phyloP scores from a whole-genome alignment of 2,888 invertebrate species.

The Mechanitis messenoides region DNA sequence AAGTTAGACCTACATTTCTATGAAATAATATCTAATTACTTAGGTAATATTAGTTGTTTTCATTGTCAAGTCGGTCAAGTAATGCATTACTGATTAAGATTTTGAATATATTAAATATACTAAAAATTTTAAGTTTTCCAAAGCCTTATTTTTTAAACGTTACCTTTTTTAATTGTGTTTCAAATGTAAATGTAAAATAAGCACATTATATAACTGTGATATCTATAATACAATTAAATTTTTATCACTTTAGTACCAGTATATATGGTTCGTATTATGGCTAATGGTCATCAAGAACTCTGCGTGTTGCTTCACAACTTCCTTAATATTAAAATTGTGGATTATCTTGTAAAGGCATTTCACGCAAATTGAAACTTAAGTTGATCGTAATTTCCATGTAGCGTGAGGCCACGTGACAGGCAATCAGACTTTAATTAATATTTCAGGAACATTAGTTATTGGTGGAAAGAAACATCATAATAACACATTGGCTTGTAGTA shows the following conservation, averaged over 20 bases:
- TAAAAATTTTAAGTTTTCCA: too few relatives aligned
- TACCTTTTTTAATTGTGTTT: background rate
- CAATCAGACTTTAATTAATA: slow-evolving; percentile 41
- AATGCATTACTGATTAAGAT: too few relatives aligned
- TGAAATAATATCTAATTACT: too few relatives aligned
- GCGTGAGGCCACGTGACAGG: slow-evolving; percentile 31
- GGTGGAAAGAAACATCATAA: slow-evolving; percentile 40
- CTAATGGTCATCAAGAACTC: background rate
- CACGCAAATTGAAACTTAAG: slow-evolving; percentile 32
- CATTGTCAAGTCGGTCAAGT: too few relatives aligned
- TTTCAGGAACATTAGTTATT: slow-evolving; percentile 6
- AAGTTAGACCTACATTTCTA: background rate
- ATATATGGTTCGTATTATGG: background rate
- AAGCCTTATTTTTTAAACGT: too few relatives aligned
- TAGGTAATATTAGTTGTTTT: too few relatives aligned
- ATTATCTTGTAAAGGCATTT: slow-evolving; percentile 11
- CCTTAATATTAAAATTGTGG: slow-evolving; percentile 5
- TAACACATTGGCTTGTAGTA: slow-evolving; percentile 27
- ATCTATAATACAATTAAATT: background rate
- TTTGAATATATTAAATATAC: too few relatives aligned
- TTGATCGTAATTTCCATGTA: slow-evolving; percentile 12
- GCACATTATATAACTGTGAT: background rate
- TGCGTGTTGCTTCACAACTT: slow-evolving; percentile 6
- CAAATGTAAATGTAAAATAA: background rate
- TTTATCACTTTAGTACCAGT: background rate